Percentiles rank a stretch among this genome's conserved stretches.
These are phyloP conservation scores for Tetramorium bicarinatum DNA, from an alignment of 2,888 invertebrate genomes.

Conservation along the genomic window DNA sequence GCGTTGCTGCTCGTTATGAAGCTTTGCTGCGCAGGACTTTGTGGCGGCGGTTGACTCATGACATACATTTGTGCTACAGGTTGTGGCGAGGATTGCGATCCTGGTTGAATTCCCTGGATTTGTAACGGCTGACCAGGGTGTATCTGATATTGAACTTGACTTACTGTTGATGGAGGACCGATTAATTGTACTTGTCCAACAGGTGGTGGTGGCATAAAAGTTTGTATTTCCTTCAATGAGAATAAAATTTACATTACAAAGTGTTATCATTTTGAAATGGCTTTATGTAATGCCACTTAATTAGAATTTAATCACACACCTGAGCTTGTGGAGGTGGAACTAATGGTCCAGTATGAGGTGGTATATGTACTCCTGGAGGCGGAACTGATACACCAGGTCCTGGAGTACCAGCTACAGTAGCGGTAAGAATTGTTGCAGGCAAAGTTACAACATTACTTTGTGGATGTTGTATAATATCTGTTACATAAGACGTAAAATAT, in stretches of 20 bases:
- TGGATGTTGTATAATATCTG: constrained; percentile 85
- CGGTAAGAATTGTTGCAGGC: constrained; percentile 84
- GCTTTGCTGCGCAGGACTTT: constrained; percentile 79
- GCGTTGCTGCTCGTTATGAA: constrained; percentile 81
- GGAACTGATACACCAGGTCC: constrained; percentile 82
- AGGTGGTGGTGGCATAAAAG: constrained; percentile 83
- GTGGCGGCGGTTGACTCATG: constrained; percentile 85
- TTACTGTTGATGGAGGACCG: constrained; percentile 84
- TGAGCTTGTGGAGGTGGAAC: constrained; percentile 84
- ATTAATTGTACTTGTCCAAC: constrained; percentile 85
- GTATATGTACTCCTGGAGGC: constrained; percentile 85
- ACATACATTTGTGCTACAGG: constrained; percentile 85
- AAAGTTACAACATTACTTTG: constrained; percentile 84
- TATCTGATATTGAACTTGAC: constrained; percentile 85
- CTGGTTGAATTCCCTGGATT: constrained; percentile 82
- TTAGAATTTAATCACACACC: constrained; percentile 69
- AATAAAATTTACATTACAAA: constrained; percentile 11
- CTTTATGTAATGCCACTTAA: constrained; percentile 16
- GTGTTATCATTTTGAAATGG: neutral
- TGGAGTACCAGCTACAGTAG: constrained; percentile 83
- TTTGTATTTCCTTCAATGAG: constrained; percentile 82
- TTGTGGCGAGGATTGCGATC: constrained; percentile 83
- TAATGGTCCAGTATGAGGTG: constrained; percentile 84
- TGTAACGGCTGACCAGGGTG: constrained; percentile 84
- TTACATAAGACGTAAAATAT: constrained; percentile 45